A percentile compares a stretch with the other conserved stretches of the same genome.
Conservation (phyloP, 2,888 invertebrate species). For the Andricus curvator region DNA sequence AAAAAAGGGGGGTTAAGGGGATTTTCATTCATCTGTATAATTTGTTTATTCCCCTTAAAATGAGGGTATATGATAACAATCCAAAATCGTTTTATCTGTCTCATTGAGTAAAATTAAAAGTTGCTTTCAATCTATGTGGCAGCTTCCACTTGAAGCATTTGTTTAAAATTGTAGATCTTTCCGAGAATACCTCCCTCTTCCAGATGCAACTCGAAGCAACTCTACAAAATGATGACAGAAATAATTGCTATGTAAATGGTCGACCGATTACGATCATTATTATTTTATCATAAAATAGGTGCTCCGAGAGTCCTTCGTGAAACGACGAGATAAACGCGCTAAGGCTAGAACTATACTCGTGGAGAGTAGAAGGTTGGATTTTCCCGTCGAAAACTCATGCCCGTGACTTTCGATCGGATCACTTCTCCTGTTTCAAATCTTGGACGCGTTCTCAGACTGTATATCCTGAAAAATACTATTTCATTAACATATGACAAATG, state of each 20-base stretch:
- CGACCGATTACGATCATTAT: neutral
- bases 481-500: neutral
- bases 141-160: no score
- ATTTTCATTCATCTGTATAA: no score
- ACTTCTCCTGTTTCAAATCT: neutral
- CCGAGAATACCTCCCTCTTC: no score
- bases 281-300: neutral
- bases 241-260: neutral
- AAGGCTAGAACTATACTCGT: neutral
- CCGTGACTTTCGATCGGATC: neutral
- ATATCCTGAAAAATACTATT: neutral
- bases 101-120: no score
- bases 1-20: no score
- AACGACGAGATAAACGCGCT: conserved; percentile 3
- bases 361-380: conserved; percentile 23
- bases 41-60: no score
- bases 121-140: no score
- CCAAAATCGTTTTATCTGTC: no score
- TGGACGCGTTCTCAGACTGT: neutral
- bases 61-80: no score
- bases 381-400: neutral
- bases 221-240: neutral
- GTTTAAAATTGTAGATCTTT: neutral
- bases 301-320: neutral
- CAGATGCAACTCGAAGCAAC: neutral